Evolutionary conservation across 1,140 invertebrate genomes (phyloP), one percentile per base, ranked within the genome.

Genomic region (Chrysopa pallens): DNA sequence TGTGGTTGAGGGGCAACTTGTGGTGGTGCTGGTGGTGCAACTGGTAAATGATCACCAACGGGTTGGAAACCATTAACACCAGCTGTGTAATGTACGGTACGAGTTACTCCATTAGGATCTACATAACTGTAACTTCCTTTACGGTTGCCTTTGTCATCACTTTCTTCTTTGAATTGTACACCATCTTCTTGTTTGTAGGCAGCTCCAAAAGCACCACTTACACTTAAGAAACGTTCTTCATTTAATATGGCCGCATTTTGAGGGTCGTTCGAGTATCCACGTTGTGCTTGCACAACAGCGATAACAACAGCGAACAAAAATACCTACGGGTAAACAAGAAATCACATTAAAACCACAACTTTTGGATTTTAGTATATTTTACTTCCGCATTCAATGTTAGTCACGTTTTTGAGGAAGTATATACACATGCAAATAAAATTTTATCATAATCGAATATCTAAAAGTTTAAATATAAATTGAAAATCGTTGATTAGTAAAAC

Each of bases 91-190:
- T 73, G 73, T 46, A 90, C 76, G 1, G 80, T 85, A 47, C 82
- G 74, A 48, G 76, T 72, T 57, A 86, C 76, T 8, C 85, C 85
- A 12, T 68, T 76, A 6, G 84, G 81, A 62, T 89, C 87, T 15
- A 89, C 74, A 60, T 89, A 90, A 39, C 81, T 85, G 62, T 90
- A 91, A 41, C 74, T 76, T 39, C 86, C 87, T 47, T 72, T 72
- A 29, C 86, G 76, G 58, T 81, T 84, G 42, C 86, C 86, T 49
- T 85, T 78, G 8, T 76, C 69, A 53, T 84, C 81, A 36, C 80
- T 80, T 52, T 85, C 83, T 62, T 89, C 84, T 55, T 88, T 87
- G 61, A 88, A 87, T 56, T 86, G 72, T 9, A 85, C 84, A n/a
- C 84, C 84, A 63, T 90, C 84, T 56, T 87, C 84, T 62, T 87